A percentile compares a stretch with the other conserved stretches of the same genome.
Conservation (phyloP, 2,797 vertebrate species). For the Neosilurus mollespiculum region DNA sequence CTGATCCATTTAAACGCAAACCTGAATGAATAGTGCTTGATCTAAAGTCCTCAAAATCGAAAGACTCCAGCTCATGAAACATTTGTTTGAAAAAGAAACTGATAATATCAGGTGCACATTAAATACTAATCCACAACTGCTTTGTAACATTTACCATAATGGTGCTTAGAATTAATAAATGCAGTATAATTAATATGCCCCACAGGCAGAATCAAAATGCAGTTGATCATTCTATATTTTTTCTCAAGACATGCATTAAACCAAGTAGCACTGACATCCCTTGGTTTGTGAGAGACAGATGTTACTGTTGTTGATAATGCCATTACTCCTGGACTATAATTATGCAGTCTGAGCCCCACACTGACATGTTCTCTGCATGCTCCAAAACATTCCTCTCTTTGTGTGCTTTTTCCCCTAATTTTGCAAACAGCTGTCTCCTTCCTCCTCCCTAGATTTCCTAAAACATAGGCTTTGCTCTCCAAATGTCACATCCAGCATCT, state of each 20-base stretch:
- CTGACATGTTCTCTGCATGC: constrained; percentile 53
- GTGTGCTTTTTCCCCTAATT: constrained; percentile 46
- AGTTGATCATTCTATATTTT: background rate
- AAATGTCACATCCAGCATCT: constrained; percentile 48
- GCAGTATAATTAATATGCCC: background rate
- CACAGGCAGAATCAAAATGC: background rate
- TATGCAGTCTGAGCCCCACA: constrained; percentile 40
- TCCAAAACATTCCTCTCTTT: constrained; percentile 48
- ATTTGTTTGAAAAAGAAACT: constrained; percentile 26
- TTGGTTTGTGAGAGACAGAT: constrained; percentile 52
- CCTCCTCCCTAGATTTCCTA: constrained; percentile 51
- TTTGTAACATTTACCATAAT: background rate
- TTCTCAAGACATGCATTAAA: background rate
- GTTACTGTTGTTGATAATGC: constrained; percentile 54
- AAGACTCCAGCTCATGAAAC: background rate
- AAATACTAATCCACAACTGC: background rate
- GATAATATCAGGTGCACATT: background rate
- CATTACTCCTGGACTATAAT: constrained; percentile 56
- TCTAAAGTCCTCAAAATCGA: background rate
- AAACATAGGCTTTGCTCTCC: constrained; percentile 55
- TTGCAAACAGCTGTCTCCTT: constrained; percentile 58
- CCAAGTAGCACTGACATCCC: constrained; percentile 19
- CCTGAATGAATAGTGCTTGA: background rate
- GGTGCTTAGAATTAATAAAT: background rate
- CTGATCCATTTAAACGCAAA: constrained; percentile 12